Evolutionary conservation across 2,888 invertebrate species (phyloP).

Genomic region (Nesidiocoris tenuis): DNA sequence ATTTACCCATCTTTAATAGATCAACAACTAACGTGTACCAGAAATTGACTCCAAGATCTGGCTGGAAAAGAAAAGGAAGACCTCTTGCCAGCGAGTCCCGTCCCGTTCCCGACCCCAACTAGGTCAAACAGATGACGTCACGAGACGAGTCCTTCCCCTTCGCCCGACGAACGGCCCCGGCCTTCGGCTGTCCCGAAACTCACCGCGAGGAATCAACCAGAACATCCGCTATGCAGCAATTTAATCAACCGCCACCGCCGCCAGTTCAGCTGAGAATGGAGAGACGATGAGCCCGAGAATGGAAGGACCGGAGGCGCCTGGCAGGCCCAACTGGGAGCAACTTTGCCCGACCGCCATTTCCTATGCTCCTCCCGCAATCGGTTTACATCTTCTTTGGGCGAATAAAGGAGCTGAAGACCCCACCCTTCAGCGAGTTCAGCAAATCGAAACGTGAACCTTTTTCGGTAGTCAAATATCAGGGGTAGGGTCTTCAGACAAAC

Average conservation of each 20-base stretch:
- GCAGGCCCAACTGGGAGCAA: no score
- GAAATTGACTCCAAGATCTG: not conserved
- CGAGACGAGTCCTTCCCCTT: not conserved
- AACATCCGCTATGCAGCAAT: not conserved
- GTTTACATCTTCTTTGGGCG: no score
- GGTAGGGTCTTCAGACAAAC: no score
- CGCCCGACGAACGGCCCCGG: not conserved
- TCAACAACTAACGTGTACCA: no score
- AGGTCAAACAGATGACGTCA: not conserved
- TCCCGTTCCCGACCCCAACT: not conserved
- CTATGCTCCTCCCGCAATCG: no score
- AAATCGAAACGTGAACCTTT: no score
- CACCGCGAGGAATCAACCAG: not conserved
- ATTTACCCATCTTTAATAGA: no score
- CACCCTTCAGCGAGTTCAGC: no score
- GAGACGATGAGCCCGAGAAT: not conserved
- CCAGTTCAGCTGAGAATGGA: not conserved
- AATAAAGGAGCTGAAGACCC: no score
- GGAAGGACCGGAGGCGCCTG: no score
- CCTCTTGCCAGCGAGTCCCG: not conserved
- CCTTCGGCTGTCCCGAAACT: not conserved
- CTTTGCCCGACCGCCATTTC: no score
- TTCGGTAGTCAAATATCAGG: no score
- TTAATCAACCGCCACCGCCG: not conserved
- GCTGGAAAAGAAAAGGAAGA: not conserved